Evolutionary conservation across 1,140 invertebrate genomes (phyloP).

Genomic region (Acromyrmex echinatior): DNA sequence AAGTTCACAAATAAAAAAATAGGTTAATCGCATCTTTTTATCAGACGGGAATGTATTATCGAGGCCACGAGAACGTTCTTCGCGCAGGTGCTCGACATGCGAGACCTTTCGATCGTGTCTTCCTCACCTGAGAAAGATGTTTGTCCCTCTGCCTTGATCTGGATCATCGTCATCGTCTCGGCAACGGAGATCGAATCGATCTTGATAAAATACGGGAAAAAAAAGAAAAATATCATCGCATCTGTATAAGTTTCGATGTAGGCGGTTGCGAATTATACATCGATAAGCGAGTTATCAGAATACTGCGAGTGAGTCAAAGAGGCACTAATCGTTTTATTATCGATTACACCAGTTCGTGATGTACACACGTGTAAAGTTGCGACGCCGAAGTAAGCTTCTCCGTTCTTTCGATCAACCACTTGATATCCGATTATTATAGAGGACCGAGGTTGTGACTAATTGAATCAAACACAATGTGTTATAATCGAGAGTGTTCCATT

Average conservation of each 20-base stretch:
- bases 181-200: constrained; percentile 14
- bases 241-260: background rate
- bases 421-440: background rate
- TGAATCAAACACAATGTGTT: constrained; percentile 11
- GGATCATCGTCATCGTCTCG: constrained; percentile 9
- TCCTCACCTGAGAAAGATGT: background rate
- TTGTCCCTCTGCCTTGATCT: constrained; percentile 19
- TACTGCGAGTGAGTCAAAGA: background rate
- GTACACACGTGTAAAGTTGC: background rate
- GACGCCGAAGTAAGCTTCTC: background rate
- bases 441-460: background rate
- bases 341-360: background rate
- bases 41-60: constrained; percentile 64
- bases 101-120: constrained; percentile 69
- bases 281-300: background rate
- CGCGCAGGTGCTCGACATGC: constrained; percentile 80
- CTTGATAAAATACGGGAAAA: background rate
- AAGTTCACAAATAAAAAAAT: background rate
- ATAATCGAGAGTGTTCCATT: background rate
- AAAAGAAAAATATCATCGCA: background rate
- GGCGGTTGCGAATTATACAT: background rate
- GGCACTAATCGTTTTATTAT: constrained; percentile 41
- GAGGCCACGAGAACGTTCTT: constrained; percentile 78
- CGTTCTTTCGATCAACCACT: background rate
- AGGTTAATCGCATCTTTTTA: constrained; percentile 38